Base-by-base conservation (phyloP, 2,888 invertebrate genomes). In the Panzeria rudis region DNA sequence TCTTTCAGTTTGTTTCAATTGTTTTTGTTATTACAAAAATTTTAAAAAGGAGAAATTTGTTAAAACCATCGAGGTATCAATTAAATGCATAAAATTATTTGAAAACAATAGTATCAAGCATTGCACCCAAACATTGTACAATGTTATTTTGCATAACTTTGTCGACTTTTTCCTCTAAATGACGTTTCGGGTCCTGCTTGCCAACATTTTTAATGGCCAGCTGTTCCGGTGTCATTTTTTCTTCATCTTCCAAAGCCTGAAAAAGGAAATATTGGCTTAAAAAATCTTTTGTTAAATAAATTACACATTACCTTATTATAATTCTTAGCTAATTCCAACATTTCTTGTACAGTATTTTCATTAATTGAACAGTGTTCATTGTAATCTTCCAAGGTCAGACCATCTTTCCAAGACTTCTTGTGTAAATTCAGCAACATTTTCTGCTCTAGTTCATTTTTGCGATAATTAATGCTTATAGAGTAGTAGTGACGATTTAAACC, bases 131-230 rank as follows among this genome's bases (percentile, higher is more conserved):
- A 93, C 97, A 98, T 93, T 99, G 99, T 78, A 98, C 98, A 93
- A 99, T 99, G 93, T 99, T 99, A 88, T 97, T 97, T 75, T 98
- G 96, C 98, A 99, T 98, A 73, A 99, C 94, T 84, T 97, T 95
- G 92, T 98, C 98, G 23, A 99, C 99, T 93, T 99, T 98, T 92
- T 99, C 99, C 93, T 99, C 99, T 92, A 99, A 94, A 95, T 99
- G 99, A 88, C 99, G 95, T 93, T 99, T 99, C 25, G 99, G 99
- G 93, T 99, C 99, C 93, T 98, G 97, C 93, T 97, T 99, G 75
- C 99, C 99, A 84, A 99, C 99, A 94, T 99, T 99, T 93, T 99
- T 99, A 90, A 99, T 99, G 23, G 99, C 99, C 93, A 99, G 93
- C 92, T 99, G 99, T 93, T 99, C 99, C 1, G 98, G 98, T 4